phyloP scores from a whole-genome alignment of 2,888 invertebrate species.

The Leucania comma region DNA sequence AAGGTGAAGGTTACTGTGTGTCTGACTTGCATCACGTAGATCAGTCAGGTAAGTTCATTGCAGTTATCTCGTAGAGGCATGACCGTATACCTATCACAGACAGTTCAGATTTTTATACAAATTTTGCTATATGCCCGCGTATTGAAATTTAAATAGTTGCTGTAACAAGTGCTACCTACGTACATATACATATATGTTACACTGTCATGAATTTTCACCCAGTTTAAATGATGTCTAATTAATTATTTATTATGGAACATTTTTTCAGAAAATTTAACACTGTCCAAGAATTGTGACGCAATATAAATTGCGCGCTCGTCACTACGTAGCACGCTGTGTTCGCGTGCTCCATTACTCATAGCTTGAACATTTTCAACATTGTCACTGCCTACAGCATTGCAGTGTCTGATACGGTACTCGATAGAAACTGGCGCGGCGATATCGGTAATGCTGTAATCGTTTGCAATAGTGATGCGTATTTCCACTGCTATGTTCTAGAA shows the following conservation, averaged over 20 bases:
- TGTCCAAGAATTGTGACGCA: constrained; percentile 46
- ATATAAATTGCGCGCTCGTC: constrained; percentile 45
- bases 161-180: not conserved
- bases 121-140: not conserved
- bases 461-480: constrained; percentile 25
- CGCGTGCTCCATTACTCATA: constrained; percentile 51
- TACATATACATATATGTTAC: not conserved
- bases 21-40: constrained; percentile 34
- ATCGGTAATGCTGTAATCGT: constrained; percentile 36
- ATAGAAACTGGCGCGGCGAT: constrained; percentile 19
- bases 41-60: not conserved
- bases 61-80: not conserved
- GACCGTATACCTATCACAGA: not conserved
- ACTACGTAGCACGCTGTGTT: constrained; percentile 29
- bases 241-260: too few species aligned
- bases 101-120: not conserved
- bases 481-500: constrained; percentile 42
- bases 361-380: constrained; percentile 44
- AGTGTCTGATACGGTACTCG: constrained; percentile 25
- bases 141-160: not conserved
- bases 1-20: constrained; percentile 14
- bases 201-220: not conserved
- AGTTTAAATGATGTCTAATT: not conserved
- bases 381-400: constrained; percentile 25
- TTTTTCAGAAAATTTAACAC: constrained; percentile 22